phyloP scores from a whole-genome alignment of 2,797 vertebrate genomes.

The Tauraco hartlaubi region DNA sequence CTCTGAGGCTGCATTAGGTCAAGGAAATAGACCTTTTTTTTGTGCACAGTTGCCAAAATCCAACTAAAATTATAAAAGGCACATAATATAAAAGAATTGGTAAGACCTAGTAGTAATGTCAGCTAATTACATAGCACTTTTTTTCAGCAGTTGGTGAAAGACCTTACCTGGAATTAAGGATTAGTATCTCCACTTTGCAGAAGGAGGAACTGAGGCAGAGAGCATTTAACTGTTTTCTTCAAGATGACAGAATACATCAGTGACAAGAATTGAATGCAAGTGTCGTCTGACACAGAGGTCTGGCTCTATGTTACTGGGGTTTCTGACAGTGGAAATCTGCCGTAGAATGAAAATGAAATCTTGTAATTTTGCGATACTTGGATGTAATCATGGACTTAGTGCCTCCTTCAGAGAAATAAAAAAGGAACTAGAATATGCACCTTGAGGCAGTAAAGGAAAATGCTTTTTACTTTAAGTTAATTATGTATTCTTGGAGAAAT shows the following conservation, averaged over 20 bases:
- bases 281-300: background rate
- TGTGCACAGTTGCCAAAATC: background rate
- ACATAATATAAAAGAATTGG: background rate
- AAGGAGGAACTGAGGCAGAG: background rate
- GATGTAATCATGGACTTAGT: background rate
- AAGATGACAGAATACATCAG: background rate
- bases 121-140: background rate
- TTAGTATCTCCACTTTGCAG: background rate
- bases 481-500: background rate
- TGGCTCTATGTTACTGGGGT: background rate
- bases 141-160: background rate
- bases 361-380: background rate
- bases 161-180: background rate
- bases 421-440: background rate
- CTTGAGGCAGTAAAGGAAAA: background rate
- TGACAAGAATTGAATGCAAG: background rate
- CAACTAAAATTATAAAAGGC: background rate
- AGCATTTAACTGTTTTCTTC: background rate
- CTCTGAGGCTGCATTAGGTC: background rate
- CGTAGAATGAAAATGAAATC: background rate
- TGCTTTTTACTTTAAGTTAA: background rate
- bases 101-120: background rate
- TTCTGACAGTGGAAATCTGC: background rate
- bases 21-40: background rate
- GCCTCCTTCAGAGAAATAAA: background rate